Base-by-base conservation (phyloP, 1,140 invertebrate species). In the Pogonomyrmex barbatus region DNA sequence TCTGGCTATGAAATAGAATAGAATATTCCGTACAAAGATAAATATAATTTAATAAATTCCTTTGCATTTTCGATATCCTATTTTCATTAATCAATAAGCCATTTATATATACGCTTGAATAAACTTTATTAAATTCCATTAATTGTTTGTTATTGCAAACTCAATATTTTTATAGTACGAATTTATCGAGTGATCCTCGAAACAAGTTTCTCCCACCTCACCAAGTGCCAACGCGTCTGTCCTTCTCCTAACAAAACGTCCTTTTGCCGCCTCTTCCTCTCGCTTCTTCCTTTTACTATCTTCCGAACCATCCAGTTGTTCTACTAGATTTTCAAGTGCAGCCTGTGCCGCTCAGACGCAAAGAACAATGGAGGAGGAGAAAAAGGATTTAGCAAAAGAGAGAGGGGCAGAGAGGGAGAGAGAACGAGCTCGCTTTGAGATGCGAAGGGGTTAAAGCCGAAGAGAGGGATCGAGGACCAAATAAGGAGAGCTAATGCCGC, bases 401-500 rank as follows among this genome's bases (percentile, higher is more conserved):
- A 10, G n/a, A 67, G n/a, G 45, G 63, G n/a, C n/a, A 58, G n/a
- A 36, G 70, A 39, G 52, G 24, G 10, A 73, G 17, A 73, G 14
- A 39, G 33, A 56, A 39, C 47, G 63, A 77, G 39, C 10, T 9
- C 54, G 30, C 68, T 83, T 83, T 73, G 79, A 73, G 56, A 83
- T 24, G 45, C 42, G 56, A 73, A 75, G 12, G 79, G 79, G 68
- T 83, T 83, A 62, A 71, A 73, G 45, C 42, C 63, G 73, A 84
- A 87, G 62, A 81, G 87, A 79, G 65, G 67, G 77, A 84, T 88
- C 77, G 86, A 91, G 89, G 85, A 65, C 91, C 89, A 89, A 92
- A 93, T 91, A 92, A 93, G 92, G 93, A 89, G 88, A 86, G 88
- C 73, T 77, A 78, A 58, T 87, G 87, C 85, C 90, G 91, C 73